Base-by-base conservation (phyloP, 2,797 vertebrate genomes). In the Myoxocephalus aenaeus region DNA sequence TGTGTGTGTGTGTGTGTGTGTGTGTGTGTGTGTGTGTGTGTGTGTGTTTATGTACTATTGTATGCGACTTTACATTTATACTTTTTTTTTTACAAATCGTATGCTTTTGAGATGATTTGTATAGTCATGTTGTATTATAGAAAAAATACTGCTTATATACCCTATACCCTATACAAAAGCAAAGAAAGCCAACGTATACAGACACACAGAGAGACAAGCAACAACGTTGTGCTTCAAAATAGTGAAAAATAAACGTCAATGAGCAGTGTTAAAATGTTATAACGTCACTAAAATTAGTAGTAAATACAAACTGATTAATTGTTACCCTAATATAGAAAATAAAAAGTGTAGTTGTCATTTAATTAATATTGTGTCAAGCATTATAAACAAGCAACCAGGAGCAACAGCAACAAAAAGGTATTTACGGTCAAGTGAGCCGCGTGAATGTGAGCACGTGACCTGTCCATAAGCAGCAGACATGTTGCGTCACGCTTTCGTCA, bases 371-470 rank as follows among this genome's bases (percentile, higher is more conserved):
- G 7, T 22, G 7, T 11, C 15, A 12, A 22, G 18, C 18, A 17
- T 13, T 18, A 32, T 32, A 4, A 20, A 20, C 8, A 22, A 14
- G 12, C 20, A 22, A n/a, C 32, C n/a, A 36, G 10, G 17, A 59
- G 5, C 40, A 25, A 36, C 20, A 27, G 15, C 17, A 17, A 25
- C 12, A 3, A 18, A 18, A 61, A 38, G 2, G 6, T n/a, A 34
- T 8, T 48, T 9, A 51, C 27, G 14, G 53, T 76, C 53, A 73
- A 1, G 32, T 83, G 73, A 62, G n/a, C 44, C 38, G 48, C 20
- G 48, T 25, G 6, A 48, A 1, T 22, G 14, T 6, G 51, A 5
- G 17, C 53, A 42, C 0, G 22, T 44, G 20, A 50, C 22, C 51
- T 62, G 20, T 1, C 4, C 7, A 7, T n/a, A n/a, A 34, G 20